phyloP scores from a whole-genome alignment of 2,113 vertebrate genomes.

The Lampris incognitus region DNA sequence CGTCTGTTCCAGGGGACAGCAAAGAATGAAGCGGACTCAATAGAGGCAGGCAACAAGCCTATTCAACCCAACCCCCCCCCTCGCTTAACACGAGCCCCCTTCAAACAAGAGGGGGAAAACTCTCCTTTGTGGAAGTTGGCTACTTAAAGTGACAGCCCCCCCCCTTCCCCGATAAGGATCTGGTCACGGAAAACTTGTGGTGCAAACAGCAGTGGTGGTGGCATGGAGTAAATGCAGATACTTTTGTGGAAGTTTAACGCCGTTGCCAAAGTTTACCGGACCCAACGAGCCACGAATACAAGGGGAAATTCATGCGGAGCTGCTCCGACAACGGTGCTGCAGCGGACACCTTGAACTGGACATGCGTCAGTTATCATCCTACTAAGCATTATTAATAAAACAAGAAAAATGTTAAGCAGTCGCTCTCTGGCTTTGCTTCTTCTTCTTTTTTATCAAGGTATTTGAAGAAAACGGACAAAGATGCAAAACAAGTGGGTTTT shows the following conservation, averaged over 20 bases:
- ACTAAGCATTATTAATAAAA: constrained; percentile 39
- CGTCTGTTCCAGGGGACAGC: constrained; percentile 58
- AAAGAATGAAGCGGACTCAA: constrained; percentile 67
- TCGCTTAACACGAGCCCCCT: constrained; percentile 71
- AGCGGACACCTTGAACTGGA: constrained; percentile 37
- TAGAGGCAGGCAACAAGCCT: constrained; percentile 64
- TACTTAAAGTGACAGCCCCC: constrained; percentile 76
- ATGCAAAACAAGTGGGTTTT: not conserved
- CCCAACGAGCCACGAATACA: constrained; percentile 67
- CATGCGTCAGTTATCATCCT: constrained; percentile 34
- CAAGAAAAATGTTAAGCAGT: constrained; percentile 34
- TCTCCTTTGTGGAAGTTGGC: constrained; percentile 75
- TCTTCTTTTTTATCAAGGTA: not conserved
- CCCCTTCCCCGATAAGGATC: constrained; percentile 67
- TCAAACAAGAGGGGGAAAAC: constrained; percentile 68
- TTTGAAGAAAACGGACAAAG: not conserved
- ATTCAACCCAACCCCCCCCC: constrained; percentile 62
- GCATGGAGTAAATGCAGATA: constrained; percentile 58
- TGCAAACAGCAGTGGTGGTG: not conserved
- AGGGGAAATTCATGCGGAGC: constrained; percentile 28
- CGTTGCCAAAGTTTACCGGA: constrained; percentile 60
- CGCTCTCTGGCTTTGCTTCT: not conserved
- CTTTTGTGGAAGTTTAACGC: constrained; percentile 66
- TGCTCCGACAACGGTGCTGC: constrained; percentile 33
- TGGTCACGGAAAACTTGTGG: constrained; percentile 69